Base-by-base conservation (phyloP, 1,140 invertebrate genomes). In the Apocrypta bakeri region DNA sequence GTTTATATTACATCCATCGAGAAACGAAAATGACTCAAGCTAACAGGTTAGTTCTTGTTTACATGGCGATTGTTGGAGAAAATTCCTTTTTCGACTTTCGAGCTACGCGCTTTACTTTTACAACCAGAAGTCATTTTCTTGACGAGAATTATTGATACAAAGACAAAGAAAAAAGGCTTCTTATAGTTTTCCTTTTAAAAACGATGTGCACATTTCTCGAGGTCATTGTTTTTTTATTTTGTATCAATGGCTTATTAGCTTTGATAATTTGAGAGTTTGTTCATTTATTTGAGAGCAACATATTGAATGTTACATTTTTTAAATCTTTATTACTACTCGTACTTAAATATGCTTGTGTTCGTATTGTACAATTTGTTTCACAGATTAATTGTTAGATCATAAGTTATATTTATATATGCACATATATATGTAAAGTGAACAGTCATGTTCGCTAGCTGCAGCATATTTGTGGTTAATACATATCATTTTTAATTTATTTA, bases 41-140 rank as follows among this genome's bases (percentile, higher is more conserved):
- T 56, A 85, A 84, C 81, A 85, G 85, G 85, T 85, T 85, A 85
- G 85, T 85, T 81, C 40, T 61, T 79, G 66, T 82, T 81, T 78
- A 69, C 61, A 76, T 76, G 11, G 25, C 61, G 3, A 68, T 48
- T 25, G 6, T 61, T 37, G 48, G 17, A 17, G 14, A 17, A 1
- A 56, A 56, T 21, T 56, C 48, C 4, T 56, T 56, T 56, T 56
- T 56, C 4, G 48, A 21, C 48, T 56, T 56, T 42, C 3, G 40
- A 11, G 11, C 12, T 14, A 1, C 17, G 21, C 14, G 17, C 21
- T 56, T 17, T 6, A 7, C 14, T 21, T 4, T n/a, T 3, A 21
- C 17, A 7, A n/a, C 0, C 17, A 0, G 48, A 56, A n/a, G 21
- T 21, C 17, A 21, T 56, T 56, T n/a, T 56, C 48, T 56, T 1